Conservation (phyloP, 37 sponge, comb jelly and placozoan genomes). For the Cliona cf. orientalis region DNA sequence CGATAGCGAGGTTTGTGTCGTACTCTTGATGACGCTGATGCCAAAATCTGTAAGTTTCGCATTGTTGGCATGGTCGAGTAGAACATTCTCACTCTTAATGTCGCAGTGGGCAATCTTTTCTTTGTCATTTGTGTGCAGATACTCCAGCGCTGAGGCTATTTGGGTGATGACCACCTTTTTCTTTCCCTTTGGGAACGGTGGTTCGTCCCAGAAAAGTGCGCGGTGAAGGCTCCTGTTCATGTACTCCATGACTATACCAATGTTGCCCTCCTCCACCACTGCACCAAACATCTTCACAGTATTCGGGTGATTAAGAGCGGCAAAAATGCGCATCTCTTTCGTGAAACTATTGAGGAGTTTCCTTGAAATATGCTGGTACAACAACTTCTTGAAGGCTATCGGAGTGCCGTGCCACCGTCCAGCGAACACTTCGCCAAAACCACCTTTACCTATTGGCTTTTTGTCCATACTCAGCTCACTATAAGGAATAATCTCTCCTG, state of each 20-base stretch:
- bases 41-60: slow-evolving; percentile 44
- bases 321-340: slow-evolving; percentile 23
- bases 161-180: slow-evolving; percentile 29
- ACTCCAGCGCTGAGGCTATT: slow-evolving; percentile 23
- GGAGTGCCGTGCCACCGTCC: slow-evolving; percentile 13
- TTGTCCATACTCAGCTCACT: slow-evolving; percentile 12
- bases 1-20: slow-evolving; percentile 21
- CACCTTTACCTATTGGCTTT: slow-evolving; percentile 26
- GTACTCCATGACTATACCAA: no score
- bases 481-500: slow-evolving; percentile 15
- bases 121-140: slow-evolving; percentile 12
- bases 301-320: slow-evolving; percentile 32
- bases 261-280: slow-evolving; percentile 23
- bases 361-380: slow-evolving; percentile 7
- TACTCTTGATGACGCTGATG: slow-evolving; percentile 25
- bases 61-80: slow-evolving; percentile 27
- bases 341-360: background rate
- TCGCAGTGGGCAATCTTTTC: slow-evolving; percentile 32
- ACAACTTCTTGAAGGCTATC: slow-evolving; percentile 42
- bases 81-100: slow-evolving; percentile 51
- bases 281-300: slow-evolving; percentile 41
- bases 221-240: no score
- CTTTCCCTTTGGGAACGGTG: background rate
- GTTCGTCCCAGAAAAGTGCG: slow-evolving; percentile 15
- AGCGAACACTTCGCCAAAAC: slow-evolving; percentile 39